phyloP scores from a whole-genome alignment of 2,797 vertebrate species.

The Chelonia mydas region DNA sequence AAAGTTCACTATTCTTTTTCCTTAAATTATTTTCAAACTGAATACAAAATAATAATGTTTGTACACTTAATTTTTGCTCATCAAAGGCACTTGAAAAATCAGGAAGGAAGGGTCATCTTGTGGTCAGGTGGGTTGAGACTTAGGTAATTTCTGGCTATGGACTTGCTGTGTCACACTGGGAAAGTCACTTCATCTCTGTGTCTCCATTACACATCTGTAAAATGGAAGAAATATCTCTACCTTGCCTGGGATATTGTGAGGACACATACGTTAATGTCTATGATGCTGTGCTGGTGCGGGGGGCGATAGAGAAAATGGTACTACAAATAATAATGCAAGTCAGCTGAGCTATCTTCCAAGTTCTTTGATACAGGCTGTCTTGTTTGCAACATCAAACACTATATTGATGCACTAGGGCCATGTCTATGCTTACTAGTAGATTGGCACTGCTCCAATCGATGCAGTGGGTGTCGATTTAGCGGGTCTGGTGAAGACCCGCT shows the following conservation, averaged over 20 bases:
- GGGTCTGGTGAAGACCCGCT: no score
- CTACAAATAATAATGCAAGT: neutral
- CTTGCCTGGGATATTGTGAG: neutral
- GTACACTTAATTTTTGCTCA: neutral
- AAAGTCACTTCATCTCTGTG: conserved; percentile 10
- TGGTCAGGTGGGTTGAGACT: neutral
- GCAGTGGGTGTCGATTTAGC: no score
- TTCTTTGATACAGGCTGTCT: neutral
- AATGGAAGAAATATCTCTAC: neutral
- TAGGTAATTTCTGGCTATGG: neutral
- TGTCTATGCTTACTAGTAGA: no score
- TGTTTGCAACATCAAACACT: neutral
- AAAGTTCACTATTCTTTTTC: neutral
- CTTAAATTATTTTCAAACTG: neutral
- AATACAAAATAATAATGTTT: neutral
- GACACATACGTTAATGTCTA: neutral
- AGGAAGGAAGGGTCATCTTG: neutral
- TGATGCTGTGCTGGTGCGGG: neutral
- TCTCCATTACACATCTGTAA: conserved; percentile 2
- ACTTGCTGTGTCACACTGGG: neutral
- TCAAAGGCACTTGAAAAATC: neutral
- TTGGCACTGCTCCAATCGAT: no score
- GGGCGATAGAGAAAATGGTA: neutral
- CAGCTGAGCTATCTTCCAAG: neutral
- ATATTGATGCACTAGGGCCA: neutral